Evolutionary conservation across 2,888 invertebrate genomes (phyloP), one percentile per base, ranked within the genome.

Genomic region (Philaethria dido): DNA sequence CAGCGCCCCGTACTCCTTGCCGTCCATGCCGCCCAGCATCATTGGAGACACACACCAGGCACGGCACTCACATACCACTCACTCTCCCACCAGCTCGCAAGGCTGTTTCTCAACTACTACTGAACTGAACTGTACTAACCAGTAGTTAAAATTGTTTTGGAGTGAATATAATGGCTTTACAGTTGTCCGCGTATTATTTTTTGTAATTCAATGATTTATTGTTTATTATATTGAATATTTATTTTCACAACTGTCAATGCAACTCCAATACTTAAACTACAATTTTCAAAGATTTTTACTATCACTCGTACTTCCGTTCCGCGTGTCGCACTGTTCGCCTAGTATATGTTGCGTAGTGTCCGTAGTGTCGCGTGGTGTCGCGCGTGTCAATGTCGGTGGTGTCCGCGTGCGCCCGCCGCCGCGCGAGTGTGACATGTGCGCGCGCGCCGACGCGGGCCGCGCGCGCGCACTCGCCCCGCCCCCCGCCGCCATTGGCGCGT

Each of bases 1-100:
- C 85, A 92, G 86, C 83, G 91, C 90, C 71, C 92, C 91, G 83
- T 91, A 92, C 83, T 92, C 92, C 84, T 92, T 92, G 76, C 92
- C 91, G 79, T 91, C 91, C 92, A 92, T 92, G 57, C 86, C 88
- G 72, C 88, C 90, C 80, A 91, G 83, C 92, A 92, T 91, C 86
- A 80, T 85, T 70, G 64, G 64, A 22, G 57, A 22, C 52, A 52
- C 52, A n/a, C n/a, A n/a, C n/a, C n/a, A 13, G 52, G 33, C 52
- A 52, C 72, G 62, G 60, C 72, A 70, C 72, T 69, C 67, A 71
- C 69, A 71, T 73, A 60, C 65, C 71, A 60, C 66, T 62, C 65
- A 29, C 57, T 55, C 18, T 1, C 52, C 62, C 25, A 22, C 13
- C 39, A 47, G 3, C 60, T 36, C 16, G 48, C 14, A 5, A 11